A percentile compares a stretch with the other conserved stretches of the same genome.
Evolutionary conservation across 1,140 invertebrate species (phyloP).

Genomic region (Carposina sasakii): DNA sequence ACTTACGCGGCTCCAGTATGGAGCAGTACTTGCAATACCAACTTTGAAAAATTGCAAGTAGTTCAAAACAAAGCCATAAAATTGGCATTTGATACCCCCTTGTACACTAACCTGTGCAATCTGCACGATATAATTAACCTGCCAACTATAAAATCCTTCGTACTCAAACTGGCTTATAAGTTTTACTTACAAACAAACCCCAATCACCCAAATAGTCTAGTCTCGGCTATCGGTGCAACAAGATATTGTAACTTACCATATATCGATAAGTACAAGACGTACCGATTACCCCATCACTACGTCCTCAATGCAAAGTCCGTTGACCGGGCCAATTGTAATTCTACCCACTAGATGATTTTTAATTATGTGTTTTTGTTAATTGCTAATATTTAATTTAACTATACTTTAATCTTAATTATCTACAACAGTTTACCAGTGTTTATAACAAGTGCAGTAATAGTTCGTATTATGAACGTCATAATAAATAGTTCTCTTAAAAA

Average conservation of each 20-base stretch:
- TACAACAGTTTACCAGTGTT: no score
- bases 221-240: not conserved
- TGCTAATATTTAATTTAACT: no score
- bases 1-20: not conserved
- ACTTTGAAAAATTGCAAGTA: not conserved
- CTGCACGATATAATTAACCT: not conserved
- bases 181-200: not conserved
- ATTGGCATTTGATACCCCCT: slow-evolving; percentile 1
- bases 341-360: no score
- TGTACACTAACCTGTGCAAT: not conserved
- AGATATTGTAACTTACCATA: not conserved
- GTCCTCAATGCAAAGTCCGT: no score
- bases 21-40: not conserved
- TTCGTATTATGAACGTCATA: no score
- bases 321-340: no score
- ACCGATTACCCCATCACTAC: slow-evolving; percentile 5
- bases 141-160: not conserved
- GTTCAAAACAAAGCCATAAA: slow-evolving; percentile 1
- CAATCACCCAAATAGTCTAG: not conserved
- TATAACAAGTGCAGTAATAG: no score
- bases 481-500: no score
- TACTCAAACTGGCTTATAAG: not conserved
- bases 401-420: no score
- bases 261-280: slow-evolving; percentile 2
- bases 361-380: no score